These are phyloP conservation scores for Pteropus alecto DNA, from an alignment of 2,113 vertebrate genomes.

Conservation along the genomic window DNA sequence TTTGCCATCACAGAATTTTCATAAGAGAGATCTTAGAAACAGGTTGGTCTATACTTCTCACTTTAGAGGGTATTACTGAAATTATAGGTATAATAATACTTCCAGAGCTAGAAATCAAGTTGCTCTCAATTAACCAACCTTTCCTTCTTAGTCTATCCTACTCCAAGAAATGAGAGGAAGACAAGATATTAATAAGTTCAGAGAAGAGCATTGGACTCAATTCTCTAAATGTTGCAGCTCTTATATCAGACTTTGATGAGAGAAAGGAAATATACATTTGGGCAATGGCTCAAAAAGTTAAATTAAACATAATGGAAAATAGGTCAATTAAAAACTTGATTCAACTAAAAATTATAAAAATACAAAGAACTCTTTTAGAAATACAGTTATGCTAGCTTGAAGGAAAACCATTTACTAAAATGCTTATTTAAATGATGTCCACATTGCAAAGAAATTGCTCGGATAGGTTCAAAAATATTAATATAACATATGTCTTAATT, in stretches of 20 bases:
- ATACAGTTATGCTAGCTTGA: not conserved
- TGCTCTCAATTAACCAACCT: not conserved
- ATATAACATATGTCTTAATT: not conserved
- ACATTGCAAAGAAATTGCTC: not conserved
- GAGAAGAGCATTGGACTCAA: not conserved
- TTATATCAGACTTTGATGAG: not conserved
- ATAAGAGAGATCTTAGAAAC: not conserved
- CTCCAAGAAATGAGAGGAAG: not conserved
- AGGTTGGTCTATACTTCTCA: not conserved
- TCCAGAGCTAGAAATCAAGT: not conserved
- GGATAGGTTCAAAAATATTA: not conserved
- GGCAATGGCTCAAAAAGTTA: not conserved
- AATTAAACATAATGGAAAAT: not conserved
- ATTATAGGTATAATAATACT: not conserved
- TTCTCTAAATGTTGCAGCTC: not conserved
- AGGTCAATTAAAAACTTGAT: not conserved
- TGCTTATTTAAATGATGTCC: not conserved
- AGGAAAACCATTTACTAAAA: constrained; percentile 20
- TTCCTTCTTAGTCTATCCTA: not conserved
- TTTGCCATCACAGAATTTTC: not conserved
- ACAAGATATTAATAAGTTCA: not conserved
- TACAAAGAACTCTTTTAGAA: not conserved
- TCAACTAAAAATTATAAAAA: not conserved
- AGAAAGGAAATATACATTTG: not conserved
- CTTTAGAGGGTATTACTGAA: not conserved